Conservation (phyloP, 2,888 invertebrate genomes). For the Ryuthela nishihirai region DNA sequence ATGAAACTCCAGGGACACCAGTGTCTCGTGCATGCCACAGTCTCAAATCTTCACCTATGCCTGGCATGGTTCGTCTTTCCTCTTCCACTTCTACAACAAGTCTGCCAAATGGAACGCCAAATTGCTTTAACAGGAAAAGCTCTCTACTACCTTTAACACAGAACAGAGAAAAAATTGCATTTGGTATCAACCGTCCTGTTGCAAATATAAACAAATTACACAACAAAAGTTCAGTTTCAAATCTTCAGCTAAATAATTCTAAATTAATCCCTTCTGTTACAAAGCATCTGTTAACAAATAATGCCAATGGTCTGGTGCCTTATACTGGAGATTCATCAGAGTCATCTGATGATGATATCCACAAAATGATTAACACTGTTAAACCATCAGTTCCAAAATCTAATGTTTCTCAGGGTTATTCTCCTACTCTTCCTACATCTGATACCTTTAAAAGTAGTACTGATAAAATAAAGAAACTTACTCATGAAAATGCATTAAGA, state of each 20-base stretch:
- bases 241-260: conserved; percentile 3
- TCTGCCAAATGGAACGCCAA: background rate
- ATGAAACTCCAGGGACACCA: too few species aligned
- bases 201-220: conserved; percentile 5
- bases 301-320: conserved; percentile 46
- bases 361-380: background rate
- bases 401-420: too few species aligned
- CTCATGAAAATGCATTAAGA: too few species aligned
- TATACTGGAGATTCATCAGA: conserved; percentile 50
- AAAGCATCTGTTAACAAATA: conserved; percentile 1
- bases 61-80: background rate
- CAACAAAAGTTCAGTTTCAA: background rate
- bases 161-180: conserved; percentile 32
- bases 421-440: too few species aligned
- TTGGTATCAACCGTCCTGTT: conserved; percentile 6
- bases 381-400: background rate
- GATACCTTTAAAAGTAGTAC: too few species aligned
- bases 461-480: too few species aligned
- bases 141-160: conserved; percentile 24
- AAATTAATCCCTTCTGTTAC: background rate
- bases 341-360: conserved; percentile 43
- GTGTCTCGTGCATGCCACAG: background rate
- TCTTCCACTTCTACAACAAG: background rate
- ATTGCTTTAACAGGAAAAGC: conserved; percentile 1
- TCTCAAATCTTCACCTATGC: background rate